A percentile compares a stretch with the other conserved stretches of the same genome.
phyloP scores from a whole-genome alignment of 2,888 invertebrate genomes.

The Amphipoea oculea region DNA sequence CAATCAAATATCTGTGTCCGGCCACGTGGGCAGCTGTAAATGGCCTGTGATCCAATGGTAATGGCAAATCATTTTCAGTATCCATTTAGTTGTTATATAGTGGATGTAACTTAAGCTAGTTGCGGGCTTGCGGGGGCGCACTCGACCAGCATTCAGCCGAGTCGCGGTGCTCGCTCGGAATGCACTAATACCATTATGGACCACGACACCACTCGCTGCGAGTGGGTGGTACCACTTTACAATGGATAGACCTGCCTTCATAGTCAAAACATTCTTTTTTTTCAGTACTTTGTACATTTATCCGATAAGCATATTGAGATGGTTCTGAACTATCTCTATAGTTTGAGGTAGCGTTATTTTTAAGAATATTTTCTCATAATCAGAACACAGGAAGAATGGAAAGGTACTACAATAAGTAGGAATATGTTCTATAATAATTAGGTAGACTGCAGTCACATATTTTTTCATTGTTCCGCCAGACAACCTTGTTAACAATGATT shows the following conservation, averaged over 20 bases:
- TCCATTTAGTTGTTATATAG: constrained; percentile 32
- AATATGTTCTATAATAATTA: not conserved
- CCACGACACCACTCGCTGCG: constrained; percentile 73
- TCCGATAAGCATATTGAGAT: constrained; percentile 4
- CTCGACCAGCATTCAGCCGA: constrained; percentile 44
- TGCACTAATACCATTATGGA: constrained; percentile 83
- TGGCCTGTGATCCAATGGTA: constrained; percentile 30
- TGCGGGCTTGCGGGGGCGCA: constrained; percentile 66
- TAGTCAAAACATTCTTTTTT: not conserved
- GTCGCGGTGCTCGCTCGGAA: constrained; percentile 69
- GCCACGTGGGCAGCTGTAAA: not conserved
- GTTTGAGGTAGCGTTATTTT: not conserved
- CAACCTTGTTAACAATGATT: constrained; percentile 13
- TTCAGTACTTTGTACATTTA: not conserved
- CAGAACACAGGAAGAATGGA: not conserved
- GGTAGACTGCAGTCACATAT: not conserved
- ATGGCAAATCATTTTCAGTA: constrained; percentile 39
- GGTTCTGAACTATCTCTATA: not conserved
- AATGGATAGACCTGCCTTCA: constrained; percentile 68
- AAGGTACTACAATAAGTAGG: not conserved
- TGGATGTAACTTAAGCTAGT: constrained; percentile 36
- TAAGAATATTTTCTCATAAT: not conserved
- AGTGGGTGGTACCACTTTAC: constrained; percentile 75
- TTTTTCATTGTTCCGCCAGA: constrained; percentile 10
- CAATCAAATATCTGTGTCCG: constrained; percentile 10